Evolutionary conservation across 2,888 invertebrate species (phyloP).

Genomic region (Diloba caeruleocephala): DNA sequence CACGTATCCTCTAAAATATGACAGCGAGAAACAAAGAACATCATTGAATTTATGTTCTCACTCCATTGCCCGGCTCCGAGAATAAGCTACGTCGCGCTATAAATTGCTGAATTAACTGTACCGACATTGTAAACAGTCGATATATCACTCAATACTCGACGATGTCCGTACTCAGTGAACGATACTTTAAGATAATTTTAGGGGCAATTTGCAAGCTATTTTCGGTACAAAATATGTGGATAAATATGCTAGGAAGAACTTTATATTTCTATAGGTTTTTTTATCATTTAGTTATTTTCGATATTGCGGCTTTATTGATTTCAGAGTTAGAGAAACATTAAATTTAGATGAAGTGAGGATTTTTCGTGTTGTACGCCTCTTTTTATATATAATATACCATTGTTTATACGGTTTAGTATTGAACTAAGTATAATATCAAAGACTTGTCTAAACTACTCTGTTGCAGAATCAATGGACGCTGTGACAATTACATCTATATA

Average conservation of each 20-base stretch:
- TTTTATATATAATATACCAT: too few relatives aligned
- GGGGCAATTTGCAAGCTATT: slow-evolving; percentile 39
- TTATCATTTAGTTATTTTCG: too few relatives aligned
- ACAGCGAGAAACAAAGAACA: slow-evolving; percentile 34
- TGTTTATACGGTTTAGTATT: too few relatives aligned
- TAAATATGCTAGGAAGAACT: slow-evolving; percentile 3
- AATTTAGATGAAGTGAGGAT: too few relatives aligned
- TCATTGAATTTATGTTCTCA: slow-evolving; percentile 5
- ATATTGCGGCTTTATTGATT: too few relatives aligned
- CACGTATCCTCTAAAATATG: slow-evolving; percentile 25
- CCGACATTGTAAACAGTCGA: slow-evolving; percentile 46
- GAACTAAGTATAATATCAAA: too few relatives aligned
- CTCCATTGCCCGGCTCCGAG: slow-evolving; percentile 9
- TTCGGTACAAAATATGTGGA: slow-evolving; percentile 11
- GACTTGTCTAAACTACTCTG: too few relatives aligned
- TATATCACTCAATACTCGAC: slow-evolving; percentile 44
- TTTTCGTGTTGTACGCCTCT: too few relatives aligned
- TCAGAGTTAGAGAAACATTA: too few relatives aligned
- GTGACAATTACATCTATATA: too few relatives aligned
- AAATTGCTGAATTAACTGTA: slow-evolving; percentile 48
- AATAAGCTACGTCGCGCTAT: slow-evolving; percentile 32
- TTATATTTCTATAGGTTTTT: not conserved
- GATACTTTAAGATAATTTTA: slow-evolving; percentile 40
- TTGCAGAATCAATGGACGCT: too few relatives aligned
- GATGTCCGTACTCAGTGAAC: slow-evolving; percentile 40